These are phyloP conservation scores for Chaetogeoica ovagalla DNA, from an alignment of 2,888 invertebrate genomes.

Conservation along the genomic window DNA sequence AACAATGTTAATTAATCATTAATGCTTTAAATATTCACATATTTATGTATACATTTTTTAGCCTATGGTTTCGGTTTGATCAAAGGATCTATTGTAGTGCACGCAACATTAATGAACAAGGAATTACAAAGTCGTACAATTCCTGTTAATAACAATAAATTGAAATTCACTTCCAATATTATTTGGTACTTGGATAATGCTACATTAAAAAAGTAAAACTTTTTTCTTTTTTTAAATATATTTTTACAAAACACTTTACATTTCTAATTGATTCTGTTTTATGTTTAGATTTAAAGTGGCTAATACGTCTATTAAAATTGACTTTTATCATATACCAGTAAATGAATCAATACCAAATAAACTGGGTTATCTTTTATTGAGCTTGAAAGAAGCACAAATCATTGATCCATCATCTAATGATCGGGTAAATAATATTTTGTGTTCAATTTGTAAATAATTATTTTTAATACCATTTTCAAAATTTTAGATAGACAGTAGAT, in stretches of 20 bases:
- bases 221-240: background rate
- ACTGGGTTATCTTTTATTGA: conserved; percentile 39
- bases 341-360: conserved; percentile 4
- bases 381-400: conserved; percentile 35
- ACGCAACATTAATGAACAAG: conserved; percentile 17
- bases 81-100: conserved; percentile 29
- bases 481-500: conserved; percentile 32
- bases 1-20: background rate
- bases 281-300: conserved; percentile 32
- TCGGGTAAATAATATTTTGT: background rate
- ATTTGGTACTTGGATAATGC: conserved; percentile 17
- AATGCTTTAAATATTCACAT: too few species aligned
- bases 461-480: background rate
- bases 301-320: conserved; percentile 18
- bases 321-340: conserved; percentile 8
- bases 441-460: background rate
- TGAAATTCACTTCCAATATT: conserved; percentile 11
- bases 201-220: conserved; percentile 23
- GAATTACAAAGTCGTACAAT: background rate
- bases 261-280: conserved; percentile 2
- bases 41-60: background rate
- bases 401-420: conserved; percentile 13
- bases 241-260: background rate
- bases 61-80: conserved; percentile 33
- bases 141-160: background rate